Base-by-base conservation (phyloP, 2,797 vertebrate species). In the Anas bernieri region DNA sequence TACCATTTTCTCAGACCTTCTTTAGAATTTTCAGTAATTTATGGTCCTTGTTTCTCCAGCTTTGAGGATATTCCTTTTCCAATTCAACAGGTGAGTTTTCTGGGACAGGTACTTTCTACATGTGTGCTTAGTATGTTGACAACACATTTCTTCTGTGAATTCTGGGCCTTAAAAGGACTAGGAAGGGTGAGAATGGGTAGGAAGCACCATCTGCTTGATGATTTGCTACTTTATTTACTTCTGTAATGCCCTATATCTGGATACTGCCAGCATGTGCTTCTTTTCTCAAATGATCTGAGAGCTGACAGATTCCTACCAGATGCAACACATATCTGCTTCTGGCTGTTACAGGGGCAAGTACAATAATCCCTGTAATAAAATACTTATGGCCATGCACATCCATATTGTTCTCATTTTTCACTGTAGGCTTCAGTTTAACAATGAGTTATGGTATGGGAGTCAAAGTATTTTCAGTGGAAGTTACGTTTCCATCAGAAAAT, bases 251-350 rank as follows among this genome's bases (percentile, higher is more conserved):
- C 7, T 46, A 6, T 81, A 28, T 83, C 55, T 83, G 11, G 5
- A 66, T 56, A 56, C 33, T 88, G 50, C 31, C 43, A 75, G 31
- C 46, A 75, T 33, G 45, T 69, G 26, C 30, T 78, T 66, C 69
- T 88, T 83, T 83, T 76, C 37, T 78, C 77, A 75, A 69, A 55
- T n/a, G 16, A 69, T 94, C 80, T 91, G 55, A 91, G 62, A 86
- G 6, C 15, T 68, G 72, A 81, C 85, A 83, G 58, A 72, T 81
- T 93, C 33, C 31, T 43, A 83, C 73, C 85, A 96, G 85, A 88
- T 90, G 83, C 37, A 90, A 48, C 6, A 20, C 21, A 11, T 88
- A 63, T 63, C 81, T 92, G 26, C 63, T 92, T 79, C 80, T 93
- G 74, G 33, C 23, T 86, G 46, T 86, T 84, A 86, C 25, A 88